Percentiles rank a stretch among this genome's conserved stretches.
Evolutionary conservation across 1,140 invertebrate species (phyloP).

Genomic region (Magallana ariakensis): DNA sequence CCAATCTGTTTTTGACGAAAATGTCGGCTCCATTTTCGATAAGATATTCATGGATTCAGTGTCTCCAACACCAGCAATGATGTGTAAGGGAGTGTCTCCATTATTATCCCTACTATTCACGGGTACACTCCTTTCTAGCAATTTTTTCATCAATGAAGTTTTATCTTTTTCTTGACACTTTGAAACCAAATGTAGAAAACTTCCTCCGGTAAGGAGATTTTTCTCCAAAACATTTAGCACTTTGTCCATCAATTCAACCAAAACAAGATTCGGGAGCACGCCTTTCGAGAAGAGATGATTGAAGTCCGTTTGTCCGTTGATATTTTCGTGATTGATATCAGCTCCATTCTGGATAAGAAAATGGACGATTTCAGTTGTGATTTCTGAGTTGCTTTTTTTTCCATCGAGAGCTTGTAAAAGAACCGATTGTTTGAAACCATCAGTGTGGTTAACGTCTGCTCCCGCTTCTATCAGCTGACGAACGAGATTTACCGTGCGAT

Average conservation of each 20-base stretch:
- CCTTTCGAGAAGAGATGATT: constrained; percentile 10
- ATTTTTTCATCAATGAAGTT: neutral
- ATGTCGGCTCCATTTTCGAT: constrained; percentile 27
- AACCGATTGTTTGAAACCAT: neutral
- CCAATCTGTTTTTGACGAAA: neutral
- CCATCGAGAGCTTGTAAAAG: neutral
- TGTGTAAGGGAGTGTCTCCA: constrained; percentile 22
- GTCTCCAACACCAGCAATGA: neutral
- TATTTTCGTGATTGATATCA: constrained; percentile 15
- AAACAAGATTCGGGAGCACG: neutral
- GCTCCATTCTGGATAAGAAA: constrained; percentile 25
- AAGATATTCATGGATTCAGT: neutral
- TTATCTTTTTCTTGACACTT: neutral
- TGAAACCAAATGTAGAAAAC: constrained; percentile 10
- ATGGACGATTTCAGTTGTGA: neutral
- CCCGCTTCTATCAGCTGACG: neutral
- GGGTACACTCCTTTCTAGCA: neutral
- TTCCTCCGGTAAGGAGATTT: constrained; percentile 4
- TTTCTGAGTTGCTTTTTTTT: neutral
- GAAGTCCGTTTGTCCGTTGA: constrained; percentile 21
- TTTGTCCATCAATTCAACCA: neutral
- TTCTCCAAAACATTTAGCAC: constrained; percentile 3
- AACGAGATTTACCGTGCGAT: neutral
- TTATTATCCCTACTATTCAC: constrained; percentile 33
- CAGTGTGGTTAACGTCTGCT: neutral